Evolutionary conservation across 2,888 invertebrate genomes (phyloP), one percentile per base, ranked within the genome.

Genomic region (Falcaria lacertinaria): DNA sequence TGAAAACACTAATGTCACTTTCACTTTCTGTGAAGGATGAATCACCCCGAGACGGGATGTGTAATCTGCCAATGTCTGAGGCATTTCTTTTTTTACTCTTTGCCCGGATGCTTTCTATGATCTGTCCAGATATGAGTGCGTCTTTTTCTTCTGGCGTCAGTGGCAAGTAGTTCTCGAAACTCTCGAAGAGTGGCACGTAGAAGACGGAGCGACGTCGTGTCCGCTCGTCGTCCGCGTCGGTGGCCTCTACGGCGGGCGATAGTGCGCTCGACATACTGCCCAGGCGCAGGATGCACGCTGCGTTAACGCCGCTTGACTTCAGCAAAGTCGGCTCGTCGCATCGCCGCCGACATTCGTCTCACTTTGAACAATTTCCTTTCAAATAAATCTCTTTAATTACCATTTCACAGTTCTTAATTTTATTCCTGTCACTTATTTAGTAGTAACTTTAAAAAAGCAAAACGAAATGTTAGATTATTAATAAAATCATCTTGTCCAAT

Each of bases 181-280:
- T 91, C 54, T 91, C 91, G 47, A 91, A 91, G 57, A 94, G 83
- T 54, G 94, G 92, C 53, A 94, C 93, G 80, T 94, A 94, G 80
- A 94, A 94, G 54, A 94, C 93, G 39, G 94, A 94, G 50, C 94
- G 90, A 47, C 94, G 90, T 39, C 92, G 88, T 50, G 89, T 71
- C 53, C 88, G 80, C 42, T 92, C 91, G 64, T 90, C 90, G 67
- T 72, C 80, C 68, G 64, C 90, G 67, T 72, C 80, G 68, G 64
- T 67, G 76, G 67, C 64, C 57, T 75, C 63, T 53, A 67, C 62
- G 64, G 73, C 76, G 45, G 81, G 74, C 47, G 82, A 75, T 64
- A 78, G 65, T 48, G 77, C 64, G 61, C 77, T 76, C 60, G 90
- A 78, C 89, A 89, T 89, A 69, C 67, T 72, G 68, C 52, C 37